Base-by-base conservation (phyloP, 2,888 invertebrate species). In the Abrostola triplasia region DNA sequence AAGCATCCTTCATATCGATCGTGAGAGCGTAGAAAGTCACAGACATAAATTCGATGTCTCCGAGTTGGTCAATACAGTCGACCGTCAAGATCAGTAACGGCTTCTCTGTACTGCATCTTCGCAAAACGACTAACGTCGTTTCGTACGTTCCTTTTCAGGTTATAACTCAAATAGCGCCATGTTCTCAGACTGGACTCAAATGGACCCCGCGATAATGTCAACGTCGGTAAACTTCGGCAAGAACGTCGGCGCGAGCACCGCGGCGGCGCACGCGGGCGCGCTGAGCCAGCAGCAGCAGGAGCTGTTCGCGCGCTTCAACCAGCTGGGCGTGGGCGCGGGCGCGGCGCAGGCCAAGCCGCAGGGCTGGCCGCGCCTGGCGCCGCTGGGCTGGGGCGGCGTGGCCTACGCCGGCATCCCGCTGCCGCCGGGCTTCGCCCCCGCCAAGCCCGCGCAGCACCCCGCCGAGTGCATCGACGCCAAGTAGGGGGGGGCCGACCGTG, bases 121-220 rank as follows among this genome's bases (percentile, higher is more conserved):
- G 48, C 0, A 42, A 73, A 67, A 57, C 59, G 63, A 64, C 69
- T 80, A 57, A 59, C 64, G 67, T 65, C 58, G 69, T 58, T 48
- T 37, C 68, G 53, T 73, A 60, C 58, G 60, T 75, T 75, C 65
- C 59, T 44, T 82, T 81, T 6, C 88, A 92, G 92, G 90, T 70
- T 92, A 80, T 84, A 90, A 83, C 82, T 79, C 87, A 64, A 88
- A 81, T 84, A 88, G 77, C 82, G 83, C 88, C 48, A 95, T 95
- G 84, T 96, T 95, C 91, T 95, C 96, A 80, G 98, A 98, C 93
- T 98, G 98, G 98, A 97, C 98, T 82, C 96, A 97, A 77, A 96
- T 98, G 95, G 99, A 99, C 95, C 98, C 99, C 66, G 98, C 98
- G 77, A 98, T 99, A 82, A 96, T 98, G 89, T 96, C 97, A 70